Conservation (phyloP, 2,797 vertebrate species). For the Cryptoprocta ferox region DNA sequence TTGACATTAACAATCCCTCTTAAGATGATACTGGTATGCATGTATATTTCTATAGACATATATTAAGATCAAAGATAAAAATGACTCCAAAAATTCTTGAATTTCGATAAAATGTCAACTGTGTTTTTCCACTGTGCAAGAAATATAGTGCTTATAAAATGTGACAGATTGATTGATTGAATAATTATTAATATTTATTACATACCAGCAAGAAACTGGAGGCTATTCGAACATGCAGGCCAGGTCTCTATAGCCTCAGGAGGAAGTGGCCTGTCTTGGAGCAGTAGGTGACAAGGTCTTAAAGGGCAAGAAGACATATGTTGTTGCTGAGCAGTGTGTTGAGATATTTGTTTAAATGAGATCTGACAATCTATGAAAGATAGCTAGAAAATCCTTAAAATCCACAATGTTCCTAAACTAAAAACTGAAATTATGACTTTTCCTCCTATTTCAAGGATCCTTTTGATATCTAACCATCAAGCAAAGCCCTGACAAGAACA, state of each 20-base stretch:
- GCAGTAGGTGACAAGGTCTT: not conserved
- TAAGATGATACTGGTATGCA: not conserved
- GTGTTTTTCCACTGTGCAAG: slow-evolving; percentile 52
- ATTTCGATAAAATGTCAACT: slow-evolving; percentile 57
- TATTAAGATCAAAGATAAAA: slow-evolving; percentile 64
- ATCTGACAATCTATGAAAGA: slow-evolving; percentile 29
- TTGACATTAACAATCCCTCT: slow-evolving; percentile 40
- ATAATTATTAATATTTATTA: slow-evolving; percentile 73
- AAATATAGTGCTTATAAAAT: slow-evolving; percentile 66
- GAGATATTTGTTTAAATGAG: slow-evolving; percentile 38
- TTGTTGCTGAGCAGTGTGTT: not conserved
- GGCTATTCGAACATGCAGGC: not conserved
- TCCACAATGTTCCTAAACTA: not conserved
- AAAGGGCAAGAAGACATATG: not conserved
- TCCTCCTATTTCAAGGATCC: not conserved
- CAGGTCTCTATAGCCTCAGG: not conserved
- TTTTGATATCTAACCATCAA: not conserved
- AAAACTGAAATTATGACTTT: not conserved
- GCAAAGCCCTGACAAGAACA: not conserved
- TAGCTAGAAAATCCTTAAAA: slow-evolving; percentile 38
- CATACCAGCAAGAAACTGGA: slow-evolving; percentile 28
- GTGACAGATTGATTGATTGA: slow-evolving; percentile 62
- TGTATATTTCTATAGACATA: slow-evolving; percentile 32
- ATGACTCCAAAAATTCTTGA: slow-evolving; percentile 25
- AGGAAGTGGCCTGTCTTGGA: not conserved